Evolutionary conservation across 2,888 invertebrate species (phyloP).

Genomic region (Drosophila paracracens): DNA sequence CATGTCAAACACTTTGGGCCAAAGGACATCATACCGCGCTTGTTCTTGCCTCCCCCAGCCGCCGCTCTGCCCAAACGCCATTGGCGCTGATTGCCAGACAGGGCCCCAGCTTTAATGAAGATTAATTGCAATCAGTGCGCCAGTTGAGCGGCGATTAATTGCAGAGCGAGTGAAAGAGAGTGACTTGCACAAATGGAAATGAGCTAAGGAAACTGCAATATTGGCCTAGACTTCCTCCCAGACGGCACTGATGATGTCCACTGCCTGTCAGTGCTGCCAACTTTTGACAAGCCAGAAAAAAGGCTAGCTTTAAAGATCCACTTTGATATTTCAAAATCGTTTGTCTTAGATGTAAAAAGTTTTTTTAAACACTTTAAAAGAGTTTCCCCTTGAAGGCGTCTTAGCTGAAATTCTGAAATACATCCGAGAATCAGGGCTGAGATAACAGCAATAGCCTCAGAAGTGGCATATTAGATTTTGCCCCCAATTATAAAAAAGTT

Average conservation of each 20-base stretch:
- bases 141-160: conserved; percentile 83
- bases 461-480: neutral
- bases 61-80: neutral
- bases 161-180: conserved; percentile 43
- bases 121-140: conserved; percentile 85
- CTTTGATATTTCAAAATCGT: neutral
- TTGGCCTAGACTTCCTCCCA: conserved; percentile 61
- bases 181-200: conserved; percentile 59
- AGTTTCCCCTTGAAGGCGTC: neutral
- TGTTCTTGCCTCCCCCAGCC: neutral
- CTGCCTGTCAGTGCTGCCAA: conserved; percentile 7
- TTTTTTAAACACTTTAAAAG: neutral
- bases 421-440: neutral
- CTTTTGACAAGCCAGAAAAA: neutral
- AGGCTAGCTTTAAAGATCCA: neutral
- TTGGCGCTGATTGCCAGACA: conserved; percentile 40
- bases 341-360: neutral
- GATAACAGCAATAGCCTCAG: neutral
- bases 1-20: conserved; percentile 75
- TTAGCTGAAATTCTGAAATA: neutral
- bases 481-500: neutral
- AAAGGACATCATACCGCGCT: conserved; percentile 59
- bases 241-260: conserved; percentile 29
- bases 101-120: conserved; percentile 81
- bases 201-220: conserved; percentile 64